phyloP scores from a whole-genome alignment of 2,113 vertebrate genomes.

The Phainopepla nitens region DNA sequence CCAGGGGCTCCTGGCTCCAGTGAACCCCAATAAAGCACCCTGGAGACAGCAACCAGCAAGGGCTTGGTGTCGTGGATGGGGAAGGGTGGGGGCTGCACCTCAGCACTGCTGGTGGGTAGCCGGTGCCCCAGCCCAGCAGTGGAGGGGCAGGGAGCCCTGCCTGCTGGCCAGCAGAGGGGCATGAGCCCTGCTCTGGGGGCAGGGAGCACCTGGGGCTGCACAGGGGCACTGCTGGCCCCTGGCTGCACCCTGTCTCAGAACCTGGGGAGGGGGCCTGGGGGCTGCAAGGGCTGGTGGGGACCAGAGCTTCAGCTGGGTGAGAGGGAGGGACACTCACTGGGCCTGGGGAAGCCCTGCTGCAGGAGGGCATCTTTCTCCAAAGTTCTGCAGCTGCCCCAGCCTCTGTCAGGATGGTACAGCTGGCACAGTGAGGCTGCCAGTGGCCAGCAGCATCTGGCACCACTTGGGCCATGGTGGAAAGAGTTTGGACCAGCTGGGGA shows the following conservation, averaged over 20 bases:
- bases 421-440: fast-evolving
- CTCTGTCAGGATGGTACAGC: fast-evolving
- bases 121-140: fast-evolving
- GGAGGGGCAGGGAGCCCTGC: neutral
- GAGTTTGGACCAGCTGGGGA: neutral
- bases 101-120: fast-evolving
- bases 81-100: neutral
- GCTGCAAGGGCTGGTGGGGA: too few relatives aligned
- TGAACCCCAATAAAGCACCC: conserved; percentile 50
- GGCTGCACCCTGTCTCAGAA: neutral
- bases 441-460: neutral
- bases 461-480: fast-evolving
- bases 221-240: fast-evolving
- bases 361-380: fast-evolving
- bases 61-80: conserved; percentile 19
- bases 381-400: neutral
- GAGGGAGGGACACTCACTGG: fast-evolving
- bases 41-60: neutral
- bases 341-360: fast-evolving
- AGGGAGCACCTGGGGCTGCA: too few relatives aligned
- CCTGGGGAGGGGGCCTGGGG: fast-evolving
- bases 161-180: fast-evolving
- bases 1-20: neutral
- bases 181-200: neutral
- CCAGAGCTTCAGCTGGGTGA: fast-evolving